Evolutionary conservation across 2,113 vertebrate genomes (phyloP).

Genomic region (Bagarius yarrelli): DNA sequence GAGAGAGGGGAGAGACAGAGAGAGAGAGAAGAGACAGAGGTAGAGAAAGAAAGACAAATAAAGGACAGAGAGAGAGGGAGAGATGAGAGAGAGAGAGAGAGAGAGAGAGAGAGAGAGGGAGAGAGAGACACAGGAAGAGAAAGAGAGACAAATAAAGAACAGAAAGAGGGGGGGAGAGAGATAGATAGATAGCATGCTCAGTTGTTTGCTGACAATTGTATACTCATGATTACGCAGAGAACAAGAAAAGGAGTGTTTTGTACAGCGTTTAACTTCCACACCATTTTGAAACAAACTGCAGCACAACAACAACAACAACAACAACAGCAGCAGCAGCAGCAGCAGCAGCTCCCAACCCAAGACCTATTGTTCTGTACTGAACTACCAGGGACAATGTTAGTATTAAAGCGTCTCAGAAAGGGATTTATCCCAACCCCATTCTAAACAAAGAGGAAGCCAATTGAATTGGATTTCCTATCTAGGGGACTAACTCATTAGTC

Average conservation of each 20-base stretch:
- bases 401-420: background rate
- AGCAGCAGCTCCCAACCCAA: background rate
- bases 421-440: background rate
- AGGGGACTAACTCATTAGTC: constrained; percentile 22
- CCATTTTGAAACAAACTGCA: too few relatives aligned
- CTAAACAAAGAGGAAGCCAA: background rate
- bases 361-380: background rate
- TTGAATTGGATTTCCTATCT: constrained; percentile 13
- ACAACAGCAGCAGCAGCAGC: background rate
- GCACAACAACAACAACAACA: too few relatives aligned
- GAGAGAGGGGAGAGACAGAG: background rate
- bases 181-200: background rate
- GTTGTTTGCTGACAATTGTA: background rate
- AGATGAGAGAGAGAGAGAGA: too few relatives aligned
- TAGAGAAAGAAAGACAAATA: too few relatives aligned
- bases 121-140: too few relatives aligned
- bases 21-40: too few relatives aligned
- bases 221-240: background rate
- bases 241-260: background rate
- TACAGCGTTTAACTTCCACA: background rate
- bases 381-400: background rate
- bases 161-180: background rate
- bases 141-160: too few relatives aligned
- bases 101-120: too few relatives aligned
- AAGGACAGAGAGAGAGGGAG: too few relatives aligned